A percentile compares a stretch with the other conserved stretches of the same genome.
Conservation (phyloP, 2,888 invertebrate genomes). For the Drosophila maculinotata region DNA sequence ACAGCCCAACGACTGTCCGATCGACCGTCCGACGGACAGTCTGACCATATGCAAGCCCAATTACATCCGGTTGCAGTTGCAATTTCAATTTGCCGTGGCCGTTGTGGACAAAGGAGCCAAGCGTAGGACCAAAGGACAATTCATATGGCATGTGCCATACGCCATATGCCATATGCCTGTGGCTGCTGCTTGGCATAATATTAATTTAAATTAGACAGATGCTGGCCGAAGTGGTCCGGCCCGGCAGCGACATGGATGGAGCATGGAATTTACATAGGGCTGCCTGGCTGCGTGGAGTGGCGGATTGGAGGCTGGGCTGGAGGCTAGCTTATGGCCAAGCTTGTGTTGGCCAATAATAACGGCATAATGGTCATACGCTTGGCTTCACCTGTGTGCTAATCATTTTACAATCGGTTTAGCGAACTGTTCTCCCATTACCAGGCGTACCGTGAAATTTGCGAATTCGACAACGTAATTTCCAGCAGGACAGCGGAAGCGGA, state of each 20-base stretch:
- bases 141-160: conserved; percentile 33
- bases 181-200: conserved; percentile 69
- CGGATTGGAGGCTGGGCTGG: not conserved
- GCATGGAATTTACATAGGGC: conserved; percentile 31
- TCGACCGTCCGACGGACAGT: conserved; percentile 12
- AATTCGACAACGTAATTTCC: conserved; percentile 45
- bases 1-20: conserved; percentile 1
- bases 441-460: conserved; percentile 58
- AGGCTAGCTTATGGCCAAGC: conserved; percentile 42
- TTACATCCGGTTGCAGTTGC: conserved; percentile 82
- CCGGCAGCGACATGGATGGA: conserved; percentile 24
- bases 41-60: conserved; percentile 75
- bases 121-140: conserved; percentile 42
- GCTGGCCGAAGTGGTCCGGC: conserved; percentile 47
- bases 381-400: conserved; percentile 55
- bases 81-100: conserved; percentile 74
- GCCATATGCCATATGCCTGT: conserved; percentile 20
- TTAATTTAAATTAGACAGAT: conserved; percentile 79
- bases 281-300: too few relatives aligned
- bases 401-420: conserved; percentile 62
- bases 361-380: conserved; percentile 50
- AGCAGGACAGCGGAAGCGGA: conserved; percentile 34
- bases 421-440: conserved; percentile 22
- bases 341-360: conserved; percentile 43
- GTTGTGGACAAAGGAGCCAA: conserved; percentile 18